phyloP scores from a whole-genome alignment of 1,140 invertebrate genomes.

The Nasonia longicornis region DNA sequence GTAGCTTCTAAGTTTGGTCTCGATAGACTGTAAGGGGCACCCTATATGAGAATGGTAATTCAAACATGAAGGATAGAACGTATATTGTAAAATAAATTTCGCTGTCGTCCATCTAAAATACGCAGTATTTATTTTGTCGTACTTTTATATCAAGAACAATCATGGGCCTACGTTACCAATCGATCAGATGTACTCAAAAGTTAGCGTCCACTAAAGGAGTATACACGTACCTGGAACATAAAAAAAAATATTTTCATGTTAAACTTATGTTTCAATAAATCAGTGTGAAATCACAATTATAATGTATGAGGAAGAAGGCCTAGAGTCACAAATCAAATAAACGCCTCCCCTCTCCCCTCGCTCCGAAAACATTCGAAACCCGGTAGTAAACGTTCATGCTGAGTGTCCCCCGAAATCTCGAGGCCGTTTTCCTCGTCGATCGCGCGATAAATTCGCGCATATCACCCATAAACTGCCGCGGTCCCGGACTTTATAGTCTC shows the following conservation, averaged over 20 bases:
- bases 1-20: neutral
- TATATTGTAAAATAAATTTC: too few species aligned
- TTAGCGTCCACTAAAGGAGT: too few species aligned
- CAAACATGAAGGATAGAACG: too few species aligned
- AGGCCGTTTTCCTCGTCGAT: constrained; percentile 18
- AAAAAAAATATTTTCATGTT: neutral
- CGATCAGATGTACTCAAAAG: too few species aligned
- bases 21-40: neutral
- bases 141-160: too few species aligned
- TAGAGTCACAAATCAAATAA: neutral
- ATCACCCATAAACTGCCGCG: neutral
- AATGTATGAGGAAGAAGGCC: neutral
- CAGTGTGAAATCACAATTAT: too few species aligned
- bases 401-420: neutral
- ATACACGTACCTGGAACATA: too few species aligned
- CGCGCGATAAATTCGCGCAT: constrained; percentile 35
- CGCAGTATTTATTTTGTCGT: too few species aligned
- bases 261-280: neutral
- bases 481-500: constrained; percentile 30
- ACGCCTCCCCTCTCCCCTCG: neutral
- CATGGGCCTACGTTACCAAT: too few species aligned
- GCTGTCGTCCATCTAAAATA: too few species aligned
- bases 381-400: constrained; percentile 9
- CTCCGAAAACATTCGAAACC: neutral
- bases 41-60: neutral